Base-by-base conservation (phyloP, 1,140 invertebrate genomes). In the Drosophila sturtevanti region DNA sequence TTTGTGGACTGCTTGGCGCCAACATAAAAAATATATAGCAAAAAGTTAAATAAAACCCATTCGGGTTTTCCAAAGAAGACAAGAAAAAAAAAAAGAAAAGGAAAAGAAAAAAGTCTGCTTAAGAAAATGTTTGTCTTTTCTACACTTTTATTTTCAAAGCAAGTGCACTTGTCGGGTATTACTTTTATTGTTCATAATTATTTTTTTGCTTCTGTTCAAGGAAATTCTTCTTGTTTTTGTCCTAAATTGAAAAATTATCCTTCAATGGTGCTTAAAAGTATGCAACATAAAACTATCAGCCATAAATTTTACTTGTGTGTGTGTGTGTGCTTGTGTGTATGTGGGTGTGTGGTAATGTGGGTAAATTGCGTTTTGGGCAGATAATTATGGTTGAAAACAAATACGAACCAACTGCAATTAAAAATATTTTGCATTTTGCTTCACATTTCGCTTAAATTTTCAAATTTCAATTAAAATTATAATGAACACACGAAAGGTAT, bases 1-100 rank as follows among this genome's bases (percentile, higher is more conserved):
- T 89, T 89, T 64, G 72, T 62, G 85, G 84, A 89, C 84, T 74
- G 63, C 34, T 63, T 76, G 84, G 85, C 84, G 84, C 84, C 84
- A 89, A 80, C 74, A 89, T 89, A 89, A 80, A 89, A 77, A 89
- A 89, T 48, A 9, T 48, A 48, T 16, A 48, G 10, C 27, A 48
- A 48, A 48, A 48, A 18, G 38, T 41, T 41, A 41, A 41, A 41
- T 14, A 41, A 41, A 41, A 14, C n/a, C 38, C 68, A 77, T 77
- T 78, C n/a, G n/a, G 68, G 78, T 85, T 89, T 72, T 70, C n/a
- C n/a, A n/a, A n/a, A n/a, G n/a, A n/a, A n/a, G n/a, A n/a, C n/a
- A 31, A 31, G 7, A 31, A 31, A 31, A 31, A 31, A 31, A 31
- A 31, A 31, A 31, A 3, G 7, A 31, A 31, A 1, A 0, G 7